Evolutionary conservation across 2,797 vertebrate genomes (phyloP).

Genomic region (Siniperca scherzeri): DNA sequence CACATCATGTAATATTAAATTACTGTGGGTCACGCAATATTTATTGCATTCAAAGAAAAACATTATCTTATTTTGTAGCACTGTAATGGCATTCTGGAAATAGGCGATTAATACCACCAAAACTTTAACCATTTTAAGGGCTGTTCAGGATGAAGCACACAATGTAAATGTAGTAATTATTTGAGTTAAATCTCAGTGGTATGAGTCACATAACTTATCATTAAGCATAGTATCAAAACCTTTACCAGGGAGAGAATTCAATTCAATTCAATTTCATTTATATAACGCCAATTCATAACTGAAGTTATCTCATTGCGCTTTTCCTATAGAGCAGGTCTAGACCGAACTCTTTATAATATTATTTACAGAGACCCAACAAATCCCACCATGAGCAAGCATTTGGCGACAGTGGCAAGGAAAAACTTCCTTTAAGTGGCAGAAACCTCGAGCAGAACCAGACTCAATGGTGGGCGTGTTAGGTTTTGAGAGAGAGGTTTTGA

Average conservation of each 20-base stretch:
- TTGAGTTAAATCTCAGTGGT: not conserved
- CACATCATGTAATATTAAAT: not conserved
- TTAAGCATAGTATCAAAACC: not conserved
- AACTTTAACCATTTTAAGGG: not conserved
- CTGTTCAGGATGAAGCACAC: not conserved
- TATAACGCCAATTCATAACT: too few species aligned
- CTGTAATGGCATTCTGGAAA: constrained; percentile 1
- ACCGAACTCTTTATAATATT: too few species aligned
- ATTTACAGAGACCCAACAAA: too few species aligned
- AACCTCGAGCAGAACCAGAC: too few species aligned
- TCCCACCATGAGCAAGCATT: too few species aligned
- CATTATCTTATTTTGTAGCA: not conserved
- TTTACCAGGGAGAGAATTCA: not conserved
- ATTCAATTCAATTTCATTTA: too few species aligned
- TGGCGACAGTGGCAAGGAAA: too few species aligned
- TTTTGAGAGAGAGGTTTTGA: too few species aligned
- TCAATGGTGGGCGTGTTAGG: too few species aligned
- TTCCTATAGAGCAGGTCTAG: too few species aligned
- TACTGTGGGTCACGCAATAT: constrained; percentile 5
- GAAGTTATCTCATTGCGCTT: too few species aligned
- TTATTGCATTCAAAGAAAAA: constrained; percentile 10
- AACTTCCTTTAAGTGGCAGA: too few species aligned
- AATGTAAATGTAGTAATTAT: not conserved
- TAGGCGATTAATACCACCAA: not conserved
- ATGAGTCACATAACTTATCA: not conserved